Percentiles rank a stretch among this genome's conserved stretches.
These are phyloP conservation scores for Ceraclea dissimilis DNA, from an alignment of 2,888 invertebrate species.

Conservation along the genomic window DNA sequence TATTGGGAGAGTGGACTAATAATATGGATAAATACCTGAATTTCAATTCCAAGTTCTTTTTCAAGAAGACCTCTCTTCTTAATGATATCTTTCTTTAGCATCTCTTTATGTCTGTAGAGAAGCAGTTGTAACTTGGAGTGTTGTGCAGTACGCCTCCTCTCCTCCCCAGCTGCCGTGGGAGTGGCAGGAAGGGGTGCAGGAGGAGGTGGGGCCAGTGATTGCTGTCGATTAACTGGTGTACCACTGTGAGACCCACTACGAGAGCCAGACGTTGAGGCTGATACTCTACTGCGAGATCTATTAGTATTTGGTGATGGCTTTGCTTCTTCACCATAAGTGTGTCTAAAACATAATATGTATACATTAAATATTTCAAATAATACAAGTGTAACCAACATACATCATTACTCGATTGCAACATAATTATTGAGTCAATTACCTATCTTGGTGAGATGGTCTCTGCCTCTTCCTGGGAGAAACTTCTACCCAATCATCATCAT, in stretches of 20 bases:
- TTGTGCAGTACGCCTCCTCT: slow-evolving; percentile 48
- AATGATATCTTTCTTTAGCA: slow-evolving; percentile 87
- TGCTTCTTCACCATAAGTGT: slow-evolving; percentile 9
- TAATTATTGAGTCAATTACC: slow-evolving; percentile 3
- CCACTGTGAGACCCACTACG: slow-evolving; percentile 15
- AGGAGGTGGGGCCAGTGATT: slow-evolving; percentile 33
- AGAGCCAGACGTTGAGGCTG: neutral
- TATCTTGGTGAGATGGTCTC: slow-evolving; percentile 20
- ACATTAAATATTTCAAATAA: too few relatives aligned
- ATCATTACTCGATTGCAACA: too few relatives aligned
- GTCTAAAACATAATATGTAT: slow-evolving; percentile 7
- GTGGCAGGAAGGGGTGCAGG: slow-evolving; percentile 31
- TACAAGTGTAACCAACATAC: too few relatives aligned
- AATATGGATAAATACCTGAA: slow-evolving; percentile 69
- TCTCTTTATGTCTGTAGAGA: slow-evolving; percentile 81
- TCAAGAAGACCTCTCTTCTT: slow-evolving; percentile 84
- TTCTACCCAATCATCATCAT: slow-evolving; percentile 43
- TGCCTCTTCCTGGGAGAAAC: slow-evolving; percentile 31
- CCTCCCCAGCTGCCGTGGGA: slow-evolving; percentile 38
- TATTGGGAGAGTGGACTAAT: too few relatives aligned
- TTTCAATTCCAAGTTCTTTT: slow-evolving; percentile 82
- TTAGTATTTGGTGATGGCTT: slow-evolving; percentile 1
- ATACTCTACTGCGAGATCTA: slow-evolving; percentile 1
- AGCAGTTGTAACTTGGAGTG: slow-evolving; percentile 62
- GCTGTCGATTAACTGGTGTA: slow-evolving; percentile 29